These are phyloP conservation scores for Crotalus horridus DNA, from an alignment of 2,113 vertebrate genomes.

Conservation along the genomic window DNA sequence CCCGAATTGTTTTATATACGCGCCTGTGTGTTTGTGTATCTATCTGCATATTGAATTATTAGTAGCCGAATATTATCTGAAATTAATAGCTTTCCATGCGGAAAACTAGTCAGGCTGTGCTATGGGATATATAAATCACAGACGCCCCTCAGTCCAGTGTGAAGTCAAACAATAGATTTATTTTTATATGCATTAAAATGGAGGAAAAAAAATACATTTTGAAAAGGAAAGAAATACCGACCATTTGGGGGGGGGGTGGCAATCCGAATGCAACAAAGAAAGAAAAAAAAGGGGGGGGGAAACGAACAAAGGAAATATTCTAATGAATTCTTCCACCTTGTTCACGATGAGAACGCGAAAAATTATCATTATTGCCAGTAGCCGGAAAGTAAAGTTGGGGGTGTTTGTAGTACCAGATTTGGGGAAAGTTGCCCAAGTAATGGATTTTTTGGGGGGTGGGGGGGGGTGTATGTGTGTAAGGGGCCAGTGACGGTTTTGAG, in stretches of 20 bases:
- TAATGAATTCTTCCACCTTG: background rate
- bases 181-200: background rate
- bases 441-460: background rate
- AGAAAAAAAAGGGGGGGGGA: background rate
- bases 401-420: background rate
- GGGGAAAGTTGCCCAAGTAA: background rate
- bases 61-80: background rate
- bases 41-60: background rate
- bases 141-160: background rate
- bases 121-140: background rate
- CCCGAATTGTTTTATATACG: background rate
- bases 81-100: background rate
- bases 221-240: background rate
- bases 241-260: no score
- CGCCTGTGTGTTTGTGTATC: no score
- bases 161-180: background rate
- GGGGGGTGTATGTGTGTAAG: no score
- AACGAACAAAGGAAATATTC: background rate
- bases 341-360: background rate
- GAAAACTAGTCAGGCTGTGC: background rate
- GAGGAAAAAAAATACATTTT: background rate
- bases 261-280: background rate
- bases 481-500: background rate
- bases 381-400: background rate
- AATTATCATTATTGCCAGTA: background rate